A percentile compares a stretch with the other conserved stretches of the same genome.
Conservation (phyloP, 2,888 invertebrate genomes). For the Tromatobia lineatoria region DNA sequence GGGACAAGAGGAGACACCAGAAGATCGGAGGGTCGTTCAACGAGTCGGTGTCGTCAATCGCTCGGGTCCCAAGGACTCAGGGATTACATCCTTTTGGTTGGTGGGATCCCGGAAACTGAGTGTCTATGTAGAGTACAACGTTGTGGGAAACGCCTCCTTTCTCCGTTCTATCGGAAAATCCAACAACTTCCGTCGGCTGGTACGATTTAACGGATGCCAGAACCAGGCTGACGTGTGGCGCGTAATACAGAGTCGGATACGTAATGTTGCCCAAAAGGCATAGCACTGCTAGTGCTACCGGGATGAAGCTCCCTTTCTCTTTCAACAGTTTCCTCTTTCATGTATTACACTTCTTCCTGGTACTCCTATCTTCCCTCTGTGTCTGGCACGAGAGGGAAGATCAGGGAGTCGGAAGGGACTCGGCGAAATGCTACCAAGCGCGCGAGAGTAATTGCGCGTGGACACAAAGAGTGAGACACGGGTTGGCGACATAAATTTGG, state of each 20-base stretch:
- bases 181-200: slow-evolving; percentile 68
- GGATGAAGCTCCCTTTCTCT: slow-evolving; percentile 48
- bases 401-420: slow-evolving; percentile 10
- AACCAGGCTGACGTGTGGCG: slow-evolving; percentile 54
- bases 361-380: slow-evolving; percentile 39
- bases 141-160: slow-evolving; percentile 11
- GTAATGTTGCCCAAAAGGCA: slow-evolving; percentile 27
- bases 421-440: slow-evolving; percentile 34
- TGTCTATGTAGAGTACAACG: background rate
- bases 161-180: slow-evolving; percentile 66
- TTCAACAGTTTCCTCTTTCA: slow-evolving; percentile 60
- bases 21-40: slow-evolving; percentile 11
- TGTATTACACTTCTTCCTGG: slow-evolving; percentile 51
- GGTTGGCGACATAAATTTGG: slow-evolving; percentile 71
- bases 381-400: slow-evolving; percentile 7
- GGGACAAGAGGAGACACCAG: background rate
- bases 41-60: slow-evolving; percentile 35
- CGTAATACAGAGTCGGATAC: slow-evolving; percentile 35
- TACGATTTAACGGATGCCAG: slow-evolving; percentile 68
- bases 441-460: slow-evolving; percentile 69
- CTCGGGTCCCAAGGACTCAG: slow-evolving; percentile 12
- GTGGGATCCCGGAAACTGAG: slow-evolving; percentile 42
- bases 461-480: slow-evolving; percentile 54
- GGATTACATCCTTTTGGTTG: slow-evolving; percentile 25
- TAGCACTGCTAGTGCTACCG: slow-evolving; percentile 5